Percentiles rank a stretch among this genome's conserved stretches.
Conservation (phyloP, 2,888 invertebrate genomes). For the Lomographa bimaculata region DNA sequence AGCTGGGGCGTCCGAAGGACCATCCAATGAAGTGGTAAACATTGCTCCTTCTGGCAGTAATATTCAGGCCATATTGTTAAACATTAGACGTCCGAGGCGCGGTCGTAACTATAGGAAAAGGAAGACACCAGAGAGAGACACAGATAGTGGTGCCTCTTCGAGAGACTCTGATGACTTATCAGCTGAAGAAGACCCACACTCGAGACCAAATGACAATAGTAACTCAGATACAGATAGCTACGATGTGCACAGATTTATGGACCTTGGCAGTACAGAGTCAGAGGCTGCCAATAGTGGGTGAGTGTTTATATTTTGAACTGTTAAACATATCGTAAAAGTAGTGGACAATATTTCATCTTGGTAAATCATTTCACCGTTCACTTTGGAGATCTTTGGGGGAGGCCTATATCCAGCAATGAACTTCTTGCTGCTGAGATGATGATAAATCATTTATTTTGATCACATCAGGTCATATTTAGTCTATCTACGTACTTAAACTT, state of each 20-base stretch:
- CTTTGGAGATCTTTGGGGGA: too few relatives aligned
- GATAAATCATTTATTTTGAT: too few relatives aligned
- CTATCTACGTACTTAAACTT: too few relatives aligned
- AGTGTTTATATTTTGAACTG: too few relatives aligned
- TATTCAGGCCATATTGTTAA: conserved; percentile 60
- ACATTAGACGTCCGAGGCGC: conserved; percentile 58
- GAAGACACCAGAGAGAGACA: conserved; percentile 66
- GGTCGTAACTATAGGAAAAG: conserved; percentile 69
- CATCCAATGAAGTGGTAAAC: conserved; percentile 62
- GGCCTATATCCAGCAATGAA: too few relatives aligned
- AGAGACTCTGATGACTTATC: conserved; percentile 73
- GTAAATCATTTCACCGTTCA: too few relatives aligned
- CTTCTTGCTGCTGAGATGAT: too few relatives aligned
- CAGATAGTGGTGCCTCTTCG: conserved; percentile 63
- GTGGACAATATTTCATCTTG: too few relatives aligned
- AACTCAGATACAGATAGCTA: conserved; percentile 55
- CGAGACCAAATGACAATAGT: conserved; percentile 43
- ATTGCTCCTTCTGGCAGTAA: conserved; percentile 67
- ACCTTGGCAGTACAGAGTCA: conserved; percentile 43
- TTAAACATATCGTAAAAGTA: too few relatives aligned
- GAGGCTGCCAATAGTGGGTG: conserved; percentile 54
- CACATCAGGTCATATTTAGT: too few relatives aligned
- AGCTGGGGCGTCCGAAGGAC: conserved; percentile 47
- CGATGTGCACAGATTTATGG: conserved; percentile 45
- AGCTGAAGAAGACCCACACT: conserved; percentile 45